phyloP scores from a whole-genome alignment of 2,888 invertebrate genomes.

The Ferrisia virgata region DNA sequence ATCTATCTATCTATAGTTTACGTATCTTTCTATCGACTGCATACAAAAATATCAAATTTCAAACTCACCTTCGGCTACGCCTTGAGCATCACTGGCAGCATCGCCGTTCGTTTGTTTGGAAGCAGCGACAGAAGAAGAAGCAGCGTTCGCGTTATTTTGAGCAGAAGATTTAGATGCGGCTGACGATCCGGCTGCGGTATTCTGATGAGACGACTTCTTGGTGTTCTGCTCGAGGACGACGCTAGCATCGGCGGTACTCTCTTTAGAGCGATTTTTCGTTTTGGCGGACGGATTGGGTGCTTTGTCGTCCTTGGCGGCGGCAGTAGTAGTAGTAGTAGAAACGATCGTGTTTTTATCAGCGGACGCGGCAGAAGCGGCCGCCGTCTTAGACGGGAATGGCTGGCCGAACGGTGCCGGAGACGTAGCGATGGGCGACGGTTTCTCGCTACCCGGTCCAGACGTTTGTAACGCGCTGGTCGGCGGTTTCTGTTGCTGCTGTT shows the following conservation, averaged over 20 bases:
- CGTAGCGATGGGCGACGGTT: neutral
- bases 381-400: neutral
- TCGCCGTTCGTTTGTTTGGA: conserved; percentile 36
- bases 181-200: neutral
- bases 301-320: conserved; percentile 34
- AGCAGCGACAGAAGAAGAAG: neutral
- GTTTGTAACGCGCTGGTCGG: neutral
- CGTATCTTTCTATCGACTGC: no score
- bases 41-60: neutral
- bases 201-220: neutral
- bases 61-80: conserved; percentile 21
- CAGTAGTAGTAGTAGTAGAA: no score
- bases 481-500: neutral
- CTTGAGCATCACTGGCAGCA: neutral
- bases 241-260: neutral
- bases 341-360: neutral
- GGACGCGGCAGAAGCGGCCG: neutral
- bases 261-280: conserved; percentile 25
- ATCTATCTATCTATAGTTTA: no score
- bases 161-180: conserved; percentile 18
- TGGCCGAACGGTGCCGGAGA: neutral
- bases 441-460: conserved; percentile 13
- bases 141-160: neutral
- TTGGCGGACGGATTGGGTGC: conserved; percentile 33
- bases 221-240: neutral